Evolutionary conservation across 2,888 invertebrate species (phyloP), one percentile per base, ranked within the genome.

Genomic region (Drosophila longiperda): DNA sequence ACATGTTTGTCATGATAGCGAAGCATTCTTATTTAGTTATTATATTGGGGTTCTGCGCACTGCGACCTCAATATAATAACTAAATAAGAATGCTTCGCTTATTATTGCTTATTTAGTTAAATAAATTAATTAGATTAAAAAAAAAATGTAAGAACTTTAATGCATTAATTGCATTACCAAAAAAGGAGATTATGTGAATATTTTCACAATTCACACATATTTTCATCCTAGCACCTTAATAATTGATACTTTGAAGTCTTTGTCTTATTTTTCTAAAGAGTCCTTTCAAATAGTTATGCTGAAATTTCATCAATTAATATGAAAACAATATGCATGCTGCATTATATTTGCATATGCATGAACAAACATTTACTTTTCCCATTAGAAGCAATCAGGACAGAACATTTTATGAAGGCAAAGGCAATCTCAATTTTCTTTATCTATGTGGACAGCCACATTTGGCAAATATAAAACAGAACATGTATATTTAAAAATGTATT

Each of bases 281-380:
- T 1, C 12, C 17, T 26, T 36, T 3, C 11, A 7, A 38, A 42
- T 20, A 32, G 29, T 15, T 32, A 32, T 57, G 4, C 20, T 9
- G 20, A 12, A 53, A 49, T 58, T 60, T 59, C n/a, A 26, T 32
- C 26, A 58, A 54, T 36, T 58, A 57, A 60, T 57, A 57, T 33
- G 20, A n/a, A 59, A 61, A 32, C 33, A 73, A 34, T 33, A n/a
- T 42, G n/a, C n/a, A 32, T 32, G 11, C 11, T 34, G 61, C 36
- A 50, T 38, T 62, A 61, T 45, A 58, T 67, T 53, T 63, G 53
- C 48, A 57, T 64, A 7, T 42, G 26, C 9, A 49, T 48, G 12
- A 33, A 26, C 58, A 55, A 57, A 62, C 78, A 82, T 82, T 87
- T 81, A 73, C 66, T 59, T 72, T 72, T 36, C 50, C 79, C 57